Conservation (phyloP, 1,140 invertebrate species). For the Drosophila ficusphila region DNA sequence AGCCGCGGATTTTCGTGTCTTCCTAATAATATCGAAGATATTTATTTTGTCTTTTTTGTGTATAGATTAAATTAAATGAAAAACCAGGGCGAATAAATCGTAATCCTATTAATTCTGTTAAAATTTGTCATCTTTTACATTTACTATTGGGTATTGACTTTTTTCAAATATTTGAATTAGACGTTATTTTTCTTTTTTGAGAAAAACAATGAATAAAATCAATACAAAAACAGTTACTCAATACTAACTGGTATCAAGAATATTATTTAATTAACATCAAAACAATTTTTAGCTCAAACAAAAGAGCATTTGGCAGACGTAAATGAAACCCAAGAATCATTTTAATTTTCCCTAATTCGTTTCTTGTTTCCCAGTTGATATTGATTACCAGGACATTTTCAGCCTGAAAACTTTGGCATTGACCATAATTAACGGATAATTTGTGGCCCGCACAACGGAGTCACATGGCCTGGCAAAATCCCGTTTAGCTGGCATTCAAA, state of each 20-base stretch:
- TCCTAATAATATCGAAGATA: conserved; percentile 3
- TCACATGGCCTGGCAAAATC: conserved; percentile 43
- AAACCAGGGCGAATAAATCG: not conserved
- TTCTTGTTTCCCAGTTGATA: conserved; percentile 20
- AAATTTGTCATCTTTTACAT: not conserved
- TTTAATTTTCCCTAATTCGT: conserved; percentile 2
- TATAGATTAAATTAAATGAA: conserved; percentile 31
- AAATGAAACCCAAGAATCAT: conserved; percentile 1
- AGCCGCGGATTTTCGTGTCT: conserved; percentile 1
- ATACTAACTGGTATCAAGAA: too few relatives aligned
- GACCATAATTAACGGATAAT: conserved; percentile 64
- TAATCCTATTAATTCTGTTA: not conserved
- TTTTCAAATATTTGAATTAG: too few relatives aligned
- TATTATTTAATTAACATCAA: not conserved
- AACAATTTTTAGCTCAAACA: not conserved
- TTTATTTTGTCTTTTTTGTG: conserved; percentile 12
- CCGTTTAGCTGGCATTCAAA: conserved; percentile 41
- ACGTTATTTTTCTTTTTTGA: too few relatives aligned
- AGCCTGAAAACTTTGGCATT: conserved; percentile 3
- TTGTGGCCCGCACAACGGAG: conserved; percentile 32
- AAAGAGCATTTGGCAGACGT: not conserved
- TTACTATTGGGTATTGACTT: too few relatives aligned
- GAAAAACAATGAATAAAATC: too few relatives aligned
- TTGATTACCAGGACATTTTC: conserved; percentile 13
- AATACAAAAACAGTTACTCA: too few relatives aligned